A percentile compares a stretch with the other conserved stretches of the same genome.
Conservation (phyloP, 2,888 invertebrate species). For the Plagodis dolabraria region DNA sequence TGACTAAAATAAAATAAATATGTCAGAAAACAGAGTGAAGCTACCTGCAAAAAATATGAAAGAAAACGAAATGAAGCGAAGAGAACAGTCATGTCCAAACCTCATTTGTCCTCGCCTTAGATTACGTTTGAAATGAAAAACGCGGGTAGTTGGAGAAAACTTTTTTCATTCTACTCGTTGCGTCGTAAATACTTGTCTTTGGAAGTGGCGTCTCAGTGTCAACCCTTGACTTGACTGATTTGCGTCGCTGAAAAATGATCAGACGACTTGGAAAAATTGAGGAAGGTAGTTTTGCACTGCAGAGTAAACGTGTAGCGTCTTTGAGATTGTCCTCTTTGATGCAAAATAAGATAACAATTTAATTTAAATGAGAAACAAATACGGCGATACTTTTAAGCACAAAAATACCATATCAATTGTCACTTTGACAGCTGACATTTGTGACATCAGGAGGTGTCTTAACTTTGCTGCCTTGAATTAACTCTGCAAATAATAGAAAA, state of each 20-base stretch:
- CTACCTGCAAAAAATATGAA: constrained; percentile 44
- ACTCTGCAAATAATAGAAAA: no score
- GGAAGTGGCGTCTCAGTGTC: constrained; percentile 54
- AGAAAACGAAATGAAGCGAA: constrained; percentile 48
- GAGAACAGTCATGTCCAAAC: constrained; percentile 72
- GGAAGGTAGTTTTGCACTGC: no score
- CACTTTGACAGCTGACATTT: no score
- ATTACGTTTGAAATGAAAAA: constrained; percentile 79
- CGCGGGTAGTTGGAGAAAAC: constrained; percentile 69
- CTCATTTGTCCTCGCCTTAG: constrained; percentile 70
- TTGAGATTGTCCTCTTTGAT: no score
- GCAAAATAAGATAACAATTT: no score
- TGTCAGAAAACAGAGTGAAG: constrained; percentile 38
- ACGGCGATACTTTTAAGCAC: no score
- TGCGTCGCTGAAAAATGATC: constrained; percentile 51
- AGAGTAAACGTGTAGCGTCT: no score
- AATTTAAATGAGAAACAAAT: no score
- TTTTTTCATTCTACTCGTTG: constrained; percentile 61
- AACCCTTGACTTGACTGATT: constrained; percentile 71
- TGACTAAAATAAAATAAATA: neutral
- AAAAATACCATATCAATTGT: no score
- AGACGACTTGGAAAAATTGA: neutral
- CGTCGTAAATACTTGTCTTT: constrained; percentile 68
- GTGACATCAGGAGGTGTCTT: no score
- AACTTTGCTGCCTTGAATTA: no score